These are phyloP conservation scores for Noctuana brunneofusca DNA, from an alignment of 2,888 invertebrate species.

Conservation along the genomic window DNA sequence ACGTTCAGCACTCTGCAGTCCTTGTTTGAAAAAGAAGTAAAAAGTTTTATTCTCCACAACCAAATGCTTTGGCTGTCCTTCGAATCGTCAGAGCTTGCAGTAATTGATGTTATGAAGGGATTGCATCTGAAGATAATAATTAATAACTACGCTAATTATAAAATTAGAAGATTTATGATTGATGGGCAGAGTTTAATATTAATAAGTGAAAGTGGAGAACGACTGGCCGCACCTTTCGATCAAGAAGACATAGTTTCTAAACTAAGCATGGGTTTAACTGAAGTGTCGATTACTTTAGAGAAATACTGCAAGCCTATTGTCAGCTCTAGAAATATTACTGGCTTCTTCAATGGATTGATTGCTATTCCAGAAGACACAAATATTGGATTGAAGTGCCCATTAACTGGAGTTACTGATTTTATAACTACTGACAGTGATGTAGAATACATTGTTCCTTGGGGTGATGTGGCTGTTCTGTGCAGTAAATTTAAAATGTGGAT, in stretches of 20 bases:
- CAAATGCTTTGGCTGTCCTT: constrained; percentile 62
- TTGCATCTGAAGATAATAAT: constrained; percentile 47
- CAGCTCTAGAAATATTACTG: constrained; percentile 24
- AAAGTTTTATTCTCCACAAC: constrained; percentile 52
- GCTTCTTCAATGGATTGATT: constrained; percentile 50
- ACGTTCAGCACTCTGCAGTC: constrained; percentile 38
- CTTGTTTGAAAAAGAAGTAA: constrained; percentile 53
- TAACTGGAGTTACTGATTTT: constrained; percentile 56
- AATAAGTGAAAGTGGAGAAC: constrained; percentile 66
- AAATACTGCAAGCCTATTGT: constrained; percentile 44
- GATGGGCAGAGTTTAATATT: constrained; percentile 50
- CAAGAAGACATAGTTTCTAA: constrained; percentile 49
- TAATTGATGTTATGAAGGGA: constrained; percentile 53
- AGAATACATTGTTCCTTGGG: constrained; percentile 56
- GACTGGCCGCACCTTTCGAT: constrained; percentile 47
- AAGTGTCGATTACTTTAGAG: constrained; percentile 50
- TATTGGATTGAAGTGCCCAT: constrained; percentile 53
- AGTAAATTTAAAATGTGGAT: constrained; percentile 61
- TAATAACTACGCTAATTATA: constrained; percentile 53
- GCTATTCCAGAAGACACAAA: constrained; percentile 35
- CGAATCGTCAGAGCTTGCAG: constrained; percentile 56
- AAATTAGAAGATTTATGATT: constrained; percentile 51
- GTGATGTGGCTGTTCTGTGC: constrained; percentile 52
- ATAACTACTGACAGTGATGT: constrained; percentile 45
- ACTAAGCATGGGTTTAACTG: constrained; percentile 46